Base-by-base conservation (phyloP, 1,140 invertebrate genomes). In the Rhyacophila brunnea region DNA sequence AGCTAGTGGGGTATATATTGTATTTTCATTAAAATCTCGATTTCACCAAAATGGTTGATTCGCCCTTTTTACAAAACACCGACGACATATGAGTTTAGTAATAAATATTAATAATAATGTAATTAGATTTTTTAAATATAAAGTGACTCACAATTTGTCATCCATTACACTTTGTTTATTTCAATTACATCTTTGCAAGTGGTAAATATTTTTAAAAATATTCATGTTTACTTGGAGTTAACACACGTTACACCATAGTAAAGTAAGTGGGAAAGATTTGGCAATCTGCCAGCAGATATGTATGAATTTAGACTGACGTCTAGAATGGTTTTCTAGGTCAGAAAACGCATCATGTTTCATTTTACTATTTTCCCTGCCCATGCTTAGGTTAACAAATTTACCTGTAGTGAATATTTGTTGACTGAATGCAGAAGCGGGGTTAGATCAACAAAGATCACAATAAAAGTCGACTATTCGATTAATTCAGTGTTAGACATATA, bases 321-420 rank as follows among this genome's bases (percentile, higher is more conserved):
- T 58, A 65, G 54, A 60, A 49, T 51, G 58, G 58, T 44, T 55
- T 61, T 61, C 58, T 65, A 61, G 63, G 63, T 65, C 63, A 60
- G 55, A 36, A 28, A 54, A 36, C 55, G 58, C 54, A 65, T 65
- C 63, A 38, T 28, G 49, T 65, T 58, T 57, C 63, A 58, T 40
- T 64, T 28, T 52, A 38, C 52, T 36, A 55, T 46, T 42, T 46
- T 17, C 11, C 11, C 14, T 32, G 45, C 14, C 28, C 47, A 40
- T 44, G 48, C 23, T 28, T 28, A 28, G 23, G 23, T 28, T 19
- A 14, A 20, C 44, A 14, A n/a, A 28, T 28, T 28, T 28, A 44
- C 2, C 40, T 5, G 34, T 42, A 15, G 19, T 20, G 11, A 53
- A 43, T 43, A 38, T 15, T 11, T 20, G 13, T 53, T 38, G 15